These are phyloP conservation scores for Rhinopomastus cyanomelas DNA, from an alignment of 2,113 vertebrate genomes.

Conservation along the genomic window DNA sequence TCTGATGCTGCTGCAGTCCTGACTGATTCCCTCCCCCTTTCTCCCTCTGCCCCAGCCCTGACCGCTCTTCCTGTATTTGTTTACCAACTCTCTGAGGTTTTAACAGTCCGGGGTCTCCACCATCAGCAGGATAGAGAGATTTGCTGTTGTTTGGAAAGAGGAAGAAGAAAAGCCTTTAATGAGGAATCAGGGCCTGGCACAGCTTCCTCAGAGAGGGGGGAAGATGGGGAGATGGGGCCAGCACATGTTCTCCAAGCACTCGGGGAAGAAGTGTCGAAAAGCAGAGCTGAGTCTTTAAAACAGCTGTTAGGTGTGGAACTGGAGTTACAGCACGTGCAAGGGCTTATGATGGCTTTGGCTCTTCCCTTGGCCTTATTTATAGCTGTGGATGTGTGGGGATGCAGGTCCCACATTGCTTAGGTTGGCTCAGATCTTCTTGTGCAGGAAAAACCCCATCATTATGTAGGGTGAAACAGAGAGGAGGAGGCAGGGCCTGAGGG, in stretches of 20 bases:
- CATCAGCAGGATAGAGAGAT: background rate
- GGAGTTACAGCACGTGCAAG: background rate
- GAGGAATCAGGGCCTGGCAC: background rate
- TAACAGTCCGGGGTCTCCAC: background rate
- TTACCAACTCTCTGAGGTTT: constrained; percentile 19
- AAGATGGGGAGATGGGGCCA: background rate
- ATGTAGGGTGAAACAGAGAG: rapidly evolving
- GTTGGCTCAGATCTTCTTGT: background rate
- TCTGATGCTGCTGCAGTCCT: background rate
- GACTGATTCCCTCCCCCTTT: constrained; percentile 34
- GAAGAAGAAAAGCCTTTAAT: background rate
- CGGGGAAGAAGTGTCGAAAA: background rate
- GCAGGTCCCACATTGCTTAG: background rate
- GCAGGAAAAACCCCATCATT: background rate
- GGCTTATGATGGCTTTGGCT: rapidly evolving
- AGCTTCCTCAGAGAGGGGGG: background rate
- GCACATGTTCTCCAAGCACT: background rate
- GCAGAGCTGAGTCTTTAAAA: background rate
- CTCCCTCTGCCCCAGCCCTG: constrained; percentile 7
- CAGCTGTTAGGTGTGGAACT: background rate
- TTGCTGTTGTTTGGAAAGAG: background rate
- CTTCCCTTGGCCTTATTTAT: background rate
- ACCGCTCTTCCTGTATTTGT: constrained; percentile 51
- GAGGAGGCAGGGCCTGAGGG: background rate
- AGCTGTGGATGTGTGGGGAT: background rate